Percentiles rank a stretch among this genome's conserved stretches.
These are phyloP conservation scores for Gymnosoma rotundatum DNA, from an alignment of 2,888 invertebrate genomes.

Conservation along the genomic window DNA sequence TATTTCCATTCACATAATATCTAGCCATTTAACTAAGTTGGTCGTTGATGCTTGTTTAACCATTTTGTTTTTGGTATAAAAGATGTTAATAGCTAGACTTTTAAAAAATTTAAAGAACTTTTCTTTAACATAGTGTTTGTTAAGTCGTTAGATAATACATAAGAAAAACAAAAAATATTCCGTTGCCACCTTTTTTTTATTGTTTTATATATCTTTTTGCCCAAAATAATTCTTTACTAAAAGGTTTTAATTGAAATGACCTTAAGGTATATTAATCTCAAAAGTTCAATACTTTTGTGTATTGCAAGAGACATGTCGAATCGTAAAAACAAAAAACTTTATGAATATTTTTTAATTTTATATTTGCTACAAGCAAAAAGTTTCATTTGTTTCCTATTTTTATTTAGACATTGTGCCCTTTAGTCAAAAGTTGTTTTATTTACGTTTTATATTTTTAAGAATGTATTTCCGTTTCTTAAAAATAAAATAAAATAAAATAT, in stretches of 20 bases:
- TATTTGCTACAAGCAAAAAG: slow-evolving; percentile 27
- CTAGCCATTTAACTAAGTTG: too few relatives aligned
- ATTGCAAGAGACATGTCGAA: neutral
- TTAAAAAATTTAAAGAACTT: too few relatives aligned
- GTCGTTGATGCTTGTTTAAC: too few relatives aligned
- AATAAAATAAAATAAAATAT: slow-evolving; percentile 21
- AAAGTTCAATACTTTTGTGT: slow-evolving; percentile 4
- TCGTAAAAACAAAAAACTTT: neutral
- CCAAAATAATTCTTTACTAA: too few relatives aligned
- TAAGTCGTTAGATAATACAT: too few relatives aligned
- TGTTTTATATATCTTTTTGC: too few relatives aligned
- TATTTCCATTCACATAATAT: neutral
- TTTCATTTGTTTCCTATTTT: neutral
- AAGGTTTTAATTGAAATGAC: neutral
- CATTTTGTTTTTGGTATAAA: too few relatives aligned
- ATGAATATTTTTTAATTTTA: neutral
- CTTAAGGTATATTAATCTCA: slow-evolving; percentile 24
- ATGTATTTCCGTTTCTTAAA: slow-evolving; percentile 59
- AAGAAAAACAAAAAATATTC: too few relatives aligned
- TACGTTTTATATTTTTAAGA: slow-evolving; percentile 34
- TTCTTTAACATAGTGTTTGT: too few relatives aligned
- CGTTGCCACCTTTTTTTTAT: too few relatives aligned
- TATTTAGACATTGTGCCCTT: slow-evolving; percentile 18
- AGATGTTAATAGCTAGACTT: too few relatives aligned
- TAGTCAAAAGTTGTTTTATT: slow-evolving; percentile 21